Evolutionary conservation across 2,888 invertebrate species (phyloP), one percentile per base, ranked within the genome.

Genomic region (Cheilosia vulpina): DNA sequence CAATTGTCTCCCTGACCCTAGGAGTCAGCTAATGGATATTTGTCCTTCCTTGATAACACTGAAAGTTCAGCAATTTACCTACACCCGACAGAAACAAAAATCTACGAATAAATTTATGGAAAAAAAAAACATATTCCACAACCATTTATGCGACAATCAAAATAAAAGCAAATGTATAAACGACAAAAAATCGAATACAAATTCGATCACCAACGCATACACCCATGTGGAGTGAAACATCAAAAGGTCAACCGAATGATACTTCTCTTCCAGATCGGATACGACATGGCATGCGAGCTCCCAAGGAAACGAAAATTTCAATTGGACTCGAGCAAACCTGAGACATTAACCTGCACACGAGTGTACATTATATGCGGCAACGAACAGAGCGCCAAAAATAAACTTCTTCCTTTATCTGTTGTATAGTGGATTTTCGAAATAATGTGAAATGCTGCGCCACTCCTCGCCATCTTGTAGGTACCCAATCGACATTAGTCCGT

Each of bases 221-320:
- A 71, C 13, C 34, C 34, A 15, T 17, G 38, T 15, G 13, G 47
- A 27, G 58, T 53, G 72, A 66, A 58, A 72, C 79, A 79, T 72
- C 63, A 71, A 79, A 78, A 72, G 79, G 79, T 79, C 79, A 79
- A 43, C 72, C 72, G 65, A 52, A 52, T 52, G 71, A 79, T 65
- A 79, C 57, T 63, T 71, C 69, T 31, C 55, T 53, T 65, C n/a
- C 58, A 58, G 71, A 71, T 55, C 65, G 63, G 71, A 53, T 53
- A 24, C 55, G 52, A 47, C 31, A 43, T 58, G 57, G 47, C 27
- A 55, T 62, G 27, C 27, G 55, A 53, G 43, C 34, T 63, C 21
- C 65, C 63, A 47, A 65, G 71, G 63, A 68, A 71, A 58, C 69
- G 34, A 55, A 53, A 31, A 31, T n/a, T 47, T 58, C 76, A 19